A percentile compares a stretch with the other conserved stretches of the same genome.
Evolutionary conservation across 2,113 vertebrate genomes (phyloP).

Genomic region (Myotis yumanensis): DNA sequence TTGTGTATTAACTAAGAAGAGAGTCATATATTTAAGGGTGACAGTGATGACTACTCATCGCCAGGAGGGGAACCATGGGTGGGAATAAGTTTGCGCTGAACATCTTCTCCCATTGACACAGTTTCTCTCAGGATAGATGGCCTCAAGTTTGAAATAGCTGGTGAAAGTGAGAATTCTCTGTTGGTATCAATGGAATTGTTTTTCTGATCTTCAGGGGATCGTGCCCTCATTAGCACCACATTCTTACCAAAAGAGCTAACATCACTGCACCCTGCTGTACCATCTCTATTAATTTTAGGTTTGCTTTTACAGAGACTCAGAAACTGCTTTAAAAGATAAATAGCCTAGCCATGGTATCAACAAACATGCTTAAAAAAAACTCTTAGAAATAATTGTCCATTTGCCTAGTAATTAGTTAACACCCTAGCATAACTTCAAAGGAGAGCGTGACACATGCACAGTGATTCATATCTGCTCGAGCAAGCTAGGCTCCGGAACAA

Average conservation of each 20-base stretch:
- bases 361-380: neutral
- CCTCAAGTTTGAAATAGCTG: neutral
- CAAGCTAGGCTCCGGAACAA: neutral
- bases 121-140: neutral
- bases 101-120: neutral
- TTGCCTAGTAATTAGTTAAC: conserved; percentile 60
- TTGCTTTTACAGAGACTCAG: neutral
- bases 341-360: conserved; percentile 37
- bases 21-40: neutral
- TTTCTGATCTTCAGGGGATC: neutral
- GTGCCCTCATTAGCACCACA: neutral
- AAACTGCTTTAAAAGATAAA: conserved; percentile 33
- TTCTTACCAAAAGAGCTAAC: neutral
- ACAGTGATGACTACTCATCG: neutral
- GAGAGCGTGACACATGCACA: neutral
- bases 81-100: neutral
- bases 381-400: conserved; percentile 47
- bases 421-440: conserved; percentile 8
- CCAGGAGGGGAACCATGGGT: neutral
- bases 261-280: neutral
- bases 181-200: neutral
- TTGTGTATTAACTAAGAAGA: neutral
- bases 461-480: fast-evolving
- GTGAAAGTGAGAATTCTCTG: neutral
- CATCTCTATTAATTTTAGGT: neutral